Evolutionary conservation across 2,113 vertebrate genomes (phyloP).

Genomic region (Equus przewalskii): DNA sequence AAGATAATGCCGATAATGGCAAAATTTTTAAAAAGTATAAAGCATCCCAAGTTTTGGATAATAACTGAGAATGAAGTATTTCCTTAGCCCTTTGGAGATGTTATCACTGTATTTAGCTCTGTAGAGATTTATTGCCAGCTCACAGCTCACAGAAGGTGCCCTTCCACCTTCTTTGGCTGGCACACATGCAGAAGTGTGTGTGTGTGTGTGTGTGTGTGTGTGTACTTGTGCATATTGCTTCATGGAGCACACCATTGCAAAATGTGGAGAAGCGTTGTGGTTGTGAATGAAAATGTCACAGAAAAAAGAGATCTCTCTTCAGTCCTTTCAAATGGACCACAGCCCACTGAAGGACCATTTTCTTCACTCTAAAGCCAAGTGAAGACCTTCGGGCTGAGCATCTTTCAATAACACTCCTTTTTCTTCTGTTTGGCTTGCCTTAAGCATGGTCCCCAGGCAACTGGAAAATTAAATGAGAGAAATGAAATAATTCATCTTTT

Average conservation of each 20-base stretch:
- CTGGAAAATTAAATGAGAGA: slow-evolving; percentile 66
- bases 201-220: background rate
- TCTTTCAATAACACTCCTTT: background rate
- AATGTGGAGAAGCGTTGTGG: background rate
- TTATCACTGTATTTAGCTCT: background rate
- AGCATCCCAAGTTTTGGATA: background rate
- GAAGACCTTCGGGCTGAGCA: background rate
- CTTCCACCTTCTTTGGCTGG: background rate
- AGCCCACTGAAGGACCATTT: background rate
- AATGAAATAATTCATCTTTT: slow-evolving; percentile 59
- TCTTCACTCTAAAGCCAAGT: background rate
- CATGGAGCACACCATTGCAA: background rate
- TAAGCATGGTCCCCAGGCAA: background rate
- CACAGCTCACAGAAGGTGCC: background rate
- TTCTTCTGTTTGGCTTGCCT: slow-evolving; percentile 3
- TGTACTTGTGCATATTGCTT: background rate
- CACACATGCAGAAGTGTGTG: background rate
- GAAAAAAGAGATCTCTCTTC: background rate
- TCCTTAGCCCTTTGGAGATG: background rate
- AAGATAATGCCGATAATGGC: background rate
- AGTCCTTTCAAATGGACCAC: background rate
- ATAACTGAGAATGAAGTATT: background rate
- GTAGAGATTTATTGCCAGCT: background rate
- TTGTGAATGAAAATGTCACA: background rate
- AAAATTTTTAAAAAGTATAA: background rate